These are phyloP conservation scores for Sminthurinus signatus DNA, from an alignment of 1,140 invertebrate species.

Conservation along the genomic window DNA sequence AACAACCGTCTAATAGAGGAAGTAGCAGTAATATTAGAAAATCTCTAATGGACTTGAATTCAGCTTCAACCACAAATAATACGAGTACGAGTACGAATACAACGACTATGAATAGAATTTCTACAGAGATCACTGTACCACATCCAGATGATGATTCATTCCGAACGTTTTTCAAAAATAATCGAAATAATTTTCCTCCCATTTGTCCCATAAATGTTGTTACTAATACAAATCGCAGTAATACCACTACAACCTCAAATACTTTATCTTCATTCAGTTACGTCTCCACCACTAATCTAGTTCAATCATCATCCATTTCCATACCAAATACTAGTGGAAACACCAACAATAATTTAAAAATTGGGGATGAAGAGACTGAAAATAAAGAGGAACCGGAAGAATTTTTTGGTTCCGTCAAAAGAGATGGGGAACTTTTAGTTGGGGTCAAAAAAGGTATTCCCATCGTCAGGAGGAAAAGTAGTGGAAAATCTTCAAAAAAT, in stretches of 20 bases:
- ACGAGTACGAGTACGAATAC: neutral
- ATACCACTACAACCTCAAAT: neutral
- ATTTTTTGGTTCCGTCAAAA: slow-evolving; percentile 12
- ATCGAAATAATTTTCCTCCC: slow-evolving; percentile 1
- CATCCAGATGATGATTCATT: slow-evolving; percentile 34
- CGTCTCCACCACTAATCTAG: too few relatives aligned
- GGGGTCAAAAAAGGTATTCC: slow-evolving; percentile 37
- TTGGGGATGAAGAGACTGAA: neutral
- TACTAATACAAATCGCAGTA: too few relatives aligned
- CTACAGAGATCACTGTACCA: slow-evolving; percentile 20
- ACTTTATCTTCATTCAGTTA: too few relatives aligned
- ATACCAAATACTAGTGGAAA: too few relatives aligned
- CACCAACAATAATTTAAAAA: too few relatives aligned
- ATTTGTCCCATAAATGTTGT: too few relatives aligned
- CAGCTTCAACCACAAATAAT: neutral
- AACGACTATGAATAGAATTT: too few relatives aligned
- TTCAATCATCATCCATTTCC: too few relatives aligned
- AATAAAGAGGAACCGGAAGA: neutral
- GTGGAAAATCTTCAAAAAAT: slow-evolving; percentile 27
- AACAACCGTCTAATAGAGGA: neutral
- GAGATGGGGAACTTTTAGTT: slow-evolving; percentile 33
- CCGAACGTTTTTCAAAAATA: slow-evolving; percentile 26
- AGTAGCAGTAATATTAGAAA: too few relatives aligned
- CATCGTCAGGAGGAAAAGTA: slow-evolving; percentile 26
- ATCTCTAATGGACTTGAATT: too few relatives aligned